Conservation (phyloP, 2,888 invertebrate genomes). For the Andrena praecox region DNA sequence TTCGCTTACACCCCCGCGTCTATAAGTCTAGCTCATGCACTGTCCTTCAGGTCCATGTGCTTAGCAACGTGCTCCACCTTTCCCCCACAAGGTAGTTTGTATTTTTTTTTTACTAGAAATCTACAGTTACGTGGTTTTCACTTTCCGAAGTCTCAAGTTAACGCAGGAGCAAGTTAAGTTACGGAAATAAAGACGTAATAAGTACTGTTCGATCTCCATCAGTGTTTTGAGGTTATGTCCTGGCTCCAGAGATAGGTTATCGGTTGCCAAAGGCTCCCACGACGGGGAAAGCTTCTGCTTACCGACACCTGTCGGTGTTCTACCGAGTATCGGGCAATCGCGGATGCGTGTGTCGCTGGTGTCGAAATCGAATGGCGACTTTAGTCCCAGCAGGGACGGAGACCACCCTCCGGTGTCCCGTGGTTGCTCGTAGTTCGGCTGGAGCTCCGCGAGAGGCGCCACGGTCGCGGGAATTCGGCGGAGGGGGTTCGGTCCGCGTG, state of each 20-base stretch:
- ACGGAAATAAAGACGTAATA: background rate
- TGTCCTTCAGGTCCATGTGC: too few species aligned
- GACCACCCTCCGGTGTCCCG: background rate
- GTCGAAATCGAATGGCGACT: slow-evolving; percentile 64
- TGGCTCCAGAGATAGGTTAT: slow-evolving; percentile 12
- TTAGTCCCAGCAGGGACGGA: background rate
- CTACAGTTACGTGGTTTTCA: slow-evolving; percentile 16
- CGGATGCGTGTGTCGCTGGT: slow-evolving; percentile 26
- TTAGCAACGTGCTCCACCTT: too few species aligned
- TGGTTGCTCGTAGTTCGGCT: too few species aligned
- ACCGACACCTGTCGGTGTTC: background rate
- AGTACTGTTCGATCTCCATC: background rate
- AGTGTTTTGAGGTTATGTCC: too few species aligned
- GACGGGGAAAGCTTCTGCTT: background rate
- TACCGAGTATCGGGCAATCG: slow-evolving; percentile 53
- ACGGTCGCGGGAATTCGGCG: background rate
- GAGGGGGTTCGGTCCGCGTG: background rate
- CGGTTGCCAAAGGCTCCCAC: background rate
- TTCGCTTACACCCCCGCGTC: too few species aligned
- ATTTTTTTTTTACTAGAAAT: background rate
- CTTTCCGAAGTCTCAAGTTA: background rate
- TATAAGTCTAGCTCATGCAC: too few species aligned
- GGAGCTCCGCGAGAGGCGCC: background rate
- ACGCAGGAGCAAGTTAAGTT: background rate
- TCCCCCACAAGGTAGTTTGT: too few species aligned